phyloP scores from a whole-genome alignment of 92 coral and sea anemone species.

The Blastomussa wellsi region DNA sequence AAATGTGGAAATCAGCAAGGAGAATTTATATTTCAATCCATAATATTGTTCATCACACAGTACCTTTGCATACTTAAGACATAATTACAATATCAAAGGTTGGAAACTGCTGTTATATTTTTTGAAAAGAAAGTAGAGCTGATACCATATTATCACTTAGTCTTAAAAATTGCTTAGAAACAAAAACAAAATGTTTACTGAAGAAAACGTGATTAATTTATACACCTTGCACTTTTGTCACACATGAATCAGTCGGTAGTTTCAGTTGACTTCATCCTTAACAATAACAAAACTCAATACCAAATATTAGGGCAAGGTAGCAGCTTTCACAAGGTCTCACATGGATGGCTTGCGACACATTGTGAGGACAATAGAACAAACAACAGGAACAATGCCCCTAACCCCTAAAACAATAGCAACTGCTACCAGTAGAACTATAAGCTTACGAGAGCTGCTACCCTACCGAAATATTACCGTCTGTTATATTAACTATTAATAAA shows the following conservation, averaged over 20 bases:
- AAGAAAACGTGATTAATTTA: background rate
- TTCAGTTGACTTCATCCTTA: background rate
- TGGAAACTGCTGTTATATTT: background rate
- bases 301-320: too few species aligned
- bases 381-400: too few species aligned
- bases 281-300: too few species aligned
- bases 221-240: background rate
- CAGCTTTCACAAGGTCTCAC: too few species aligned
- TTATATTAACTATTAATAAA: background rate
- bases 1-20: background rate
- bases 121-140: background rate
- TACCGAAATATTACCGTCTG: too few species aligned
- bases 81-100: too few species aligned
- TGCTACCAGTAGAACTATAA: too few species aligned
- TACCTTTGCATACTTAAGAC: too few species aligned
- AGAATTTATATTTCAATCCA: background rate
- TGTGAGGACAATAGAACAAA: too few species aligned
- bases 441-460: too few species aligned
- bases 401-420: too few species aligned
- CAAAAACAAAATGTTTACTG: background rate
- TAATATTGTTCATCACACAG: background rate
- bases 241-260: background rate
- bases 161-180: background rate
- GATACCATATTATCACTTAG: background rate
- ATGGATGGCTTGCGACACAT: too few species aligned